phyloP scores from a whole-genome alignment of 2,888 invertebrate species.

The Ptycholaimellus sp. region DNA sequence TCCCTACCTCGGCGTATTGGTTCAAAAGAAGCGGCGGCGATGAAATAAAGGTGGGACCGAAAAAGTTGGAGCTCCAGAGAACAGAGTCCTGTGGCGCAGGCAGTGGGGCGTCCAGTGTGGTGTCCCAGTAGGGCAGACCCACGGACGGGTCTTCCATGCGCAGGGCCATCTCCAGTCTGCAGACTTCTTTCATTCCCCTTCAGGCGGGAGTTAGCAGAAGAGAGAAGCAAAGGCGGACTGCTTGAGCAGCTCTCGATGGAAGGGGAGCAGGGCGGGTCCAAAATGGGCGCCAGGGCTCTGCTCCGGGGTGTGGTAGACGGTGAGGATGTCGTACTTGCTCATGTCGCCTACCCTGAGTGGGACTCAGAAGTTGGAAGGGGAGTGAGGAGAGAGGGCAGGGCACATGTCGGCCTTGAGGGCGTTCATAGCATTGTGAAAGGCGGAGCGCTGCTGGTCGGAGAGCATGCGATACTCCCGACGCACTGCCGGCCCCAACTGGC shows the following conservation, averaged over 20 bases:
- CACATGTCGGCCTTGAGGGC: too few relatives aligned
- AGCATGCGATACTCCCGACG: too few relatives aligned
- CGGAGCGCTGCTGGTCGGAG: too few relatives aligned
- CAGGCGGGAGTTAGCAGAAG: neutral
- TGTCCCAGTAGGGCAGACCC: slow-evolving; percentile 21
- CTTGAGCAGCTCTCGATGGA: slow-evolving; percentile 7
- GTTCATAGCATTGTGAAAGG: too few relatives aligned
- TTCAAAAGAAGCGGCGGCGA: too few relatives aligned
- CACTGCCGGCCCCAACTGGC: too few relatives aligned
- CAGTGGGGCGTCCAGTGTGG: slow-evolving; percentile 15
- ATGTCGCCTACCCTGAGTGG: slow-evolving; percentile 4
- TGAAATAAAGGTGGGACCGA: slow-evolving; percentile 13
- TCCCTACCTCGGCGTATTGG: too few relatives aligned
- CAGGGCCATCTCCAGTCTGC: neutral
- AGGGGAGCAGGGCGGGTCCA: slow-evolving; percentile 8
- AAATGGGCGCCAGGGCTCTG: slow-evolving; percentile 8
- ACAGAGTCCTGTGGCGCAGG: slow-evolving; percentile 15
- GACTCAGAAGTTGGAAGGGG: too few relatives aligned
- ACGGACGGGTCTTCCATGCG: slow-evolving; percentile 11
- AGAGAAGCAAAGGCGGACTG: slow-evolving; percentile 3
- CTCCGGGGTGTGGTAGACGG: slow-evolving; percentile 7
- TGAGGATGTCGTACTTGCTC: slow-evolving; percentile 8
- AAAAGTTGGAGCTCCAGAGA: slow-evolving; percentile 16
- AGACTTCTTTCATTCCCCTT: neutral
- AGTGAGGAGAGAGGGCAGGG: too few relatives aligned